phyloP scores from a whole-genome alignment of 2,888 invertebrate genomes.

The Sphaerophoria taeniata region DNA sequence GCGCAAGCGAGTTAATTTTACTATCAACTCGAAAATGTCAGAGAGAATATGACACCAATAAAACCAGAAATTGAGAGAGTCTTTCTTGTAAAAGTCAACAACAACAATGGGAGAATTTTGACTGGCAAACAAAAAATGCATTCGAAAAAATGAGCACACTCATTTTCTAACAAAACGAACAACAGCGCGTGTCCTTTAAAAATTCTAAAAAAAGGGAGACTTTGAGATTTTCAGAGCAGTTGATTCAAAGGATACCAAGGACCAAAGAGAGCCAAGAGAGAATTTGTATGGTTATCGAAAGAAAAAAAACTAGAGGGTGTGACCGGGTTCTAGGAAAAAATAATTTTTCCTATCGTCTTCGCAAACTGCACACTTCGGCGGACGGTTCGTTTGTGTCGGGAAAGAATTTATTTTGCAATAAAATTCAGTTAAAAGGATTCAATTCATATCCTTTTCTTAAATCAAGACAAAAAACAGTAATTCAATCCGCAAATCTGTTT shows the following conservation, averaged over 20 bases:
- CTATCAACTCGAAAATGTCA: conserved; percentile 50
- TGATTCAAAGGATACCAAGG: conserved; percentile 45
- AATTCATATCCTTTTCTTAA: conserved; percentile 28
- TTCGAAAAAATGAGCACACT: conserved; percentile 21
- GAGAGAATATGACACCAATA: conserved; percentile 18
- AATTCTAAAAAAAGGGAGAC: not conserved
- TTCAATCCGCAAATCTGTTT: not conserved
- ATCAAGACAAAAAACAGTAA: conserved; percentile 19
- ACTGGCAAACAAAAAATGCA: conserved; percentile 15
- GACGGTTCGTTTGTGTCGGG: conserved; percentile 66
- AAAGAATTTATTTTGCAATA: conserved; percentile 44
- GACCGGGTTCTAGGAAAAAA: conserved; percentile 82
- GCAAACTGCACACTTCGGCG: conserved; percentile 71
- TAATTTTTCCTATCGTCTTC: conserved; percentile 69
- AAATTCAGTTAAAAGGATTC: conserved; percentile 10
- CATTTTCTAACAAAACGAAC: conserved; percentile 28
- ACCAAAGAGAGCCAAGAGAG: conserved; percentile 60
- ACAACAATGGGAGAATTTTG: conserved; percentile 62
- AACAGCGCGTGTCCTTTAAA: conserved; percentile 28
- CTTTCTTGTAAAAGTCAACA: conserved; percentile 60
- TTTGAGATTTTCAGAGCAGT: conserved; percentile 47
- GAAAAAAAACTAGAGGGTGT: conserved; percentile 81
- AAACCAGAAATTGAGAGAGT: not conserved
- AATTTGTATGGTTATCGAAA: conserved; percentile 1
- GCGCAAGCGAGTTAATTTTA: conserved; percentile 60